phyloP scores from a whole-genome alignment of 2,888 invertebrate species.

The Hirtodrosophila histrioides region DNA sequence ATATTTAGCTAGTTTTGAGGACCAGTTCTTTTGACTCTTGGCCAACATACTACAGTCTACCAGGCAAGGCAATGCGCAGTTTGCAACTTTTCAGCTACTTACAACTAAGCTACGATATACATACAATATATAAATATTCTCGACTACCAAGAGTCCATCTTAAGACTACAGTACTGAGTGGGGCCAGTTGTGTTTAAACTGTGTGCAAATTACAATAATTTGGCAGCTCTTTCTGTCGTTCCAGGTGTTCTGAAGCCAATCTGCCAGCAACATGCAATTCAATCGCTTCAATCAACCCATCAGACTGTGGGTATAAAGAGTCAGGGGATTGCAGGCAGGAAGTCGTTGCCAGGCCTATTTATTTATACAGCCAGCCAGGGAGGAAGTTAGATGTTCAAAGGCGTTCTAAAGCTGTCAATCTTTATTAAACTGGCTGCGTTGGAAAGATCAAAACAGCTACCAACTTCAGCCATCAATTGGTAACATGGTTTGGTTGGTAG shows the following conservation, averaged over 20 bases:
- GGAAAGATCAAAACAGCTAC: background rate
- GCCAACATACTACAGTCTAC: conserved; percentile 29
- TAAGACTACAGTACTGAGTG: conserved; percentile 42
- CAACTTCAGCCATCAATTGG: too few species aligned
- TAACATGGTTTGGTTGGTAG: too few species aligned
- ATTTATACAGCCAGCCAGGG: background rate
- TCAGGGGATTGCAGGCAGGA: conserved; percentile 47
- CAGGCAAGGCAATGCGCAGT: conserved; percentile 29
- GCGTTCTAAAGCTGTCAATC: conserved; percentile 57
- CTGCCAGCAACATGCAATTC: conserved; percentile 67
- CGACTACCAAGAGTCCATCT: conserved; percentile 5
- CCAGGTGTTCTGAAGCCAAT: conserved; percentile 8
- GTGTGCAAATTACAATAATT: conserved; percentile 71
- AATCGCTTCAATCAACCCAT: conserved; percentile 36
- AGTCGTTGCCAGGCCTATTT: conserved; percentile 34
- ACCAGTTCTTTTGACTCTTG: conserved; percentile 7
- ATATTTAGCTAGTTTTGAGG: conserved; percentile 4
- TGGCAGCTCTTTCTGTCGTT: conserved; percentile 31
- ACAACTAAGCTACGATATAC: conserved; percentile 26
- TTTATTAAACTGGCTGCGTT: conserved; percentile 28
- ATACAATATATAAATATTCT: conserved; percentile 6
- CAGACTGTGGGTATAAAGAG: conserved; percentile 38
- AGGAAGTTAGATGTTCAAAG: conserved; percentile 6
- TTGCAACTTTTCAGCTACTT: conserved; percentile 32
- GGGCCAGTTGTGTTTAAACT: conserved; percentile 54